Conservation (phyloP, 2,113 vertebrate genomes). For the Lagopus leucura region DNA sequence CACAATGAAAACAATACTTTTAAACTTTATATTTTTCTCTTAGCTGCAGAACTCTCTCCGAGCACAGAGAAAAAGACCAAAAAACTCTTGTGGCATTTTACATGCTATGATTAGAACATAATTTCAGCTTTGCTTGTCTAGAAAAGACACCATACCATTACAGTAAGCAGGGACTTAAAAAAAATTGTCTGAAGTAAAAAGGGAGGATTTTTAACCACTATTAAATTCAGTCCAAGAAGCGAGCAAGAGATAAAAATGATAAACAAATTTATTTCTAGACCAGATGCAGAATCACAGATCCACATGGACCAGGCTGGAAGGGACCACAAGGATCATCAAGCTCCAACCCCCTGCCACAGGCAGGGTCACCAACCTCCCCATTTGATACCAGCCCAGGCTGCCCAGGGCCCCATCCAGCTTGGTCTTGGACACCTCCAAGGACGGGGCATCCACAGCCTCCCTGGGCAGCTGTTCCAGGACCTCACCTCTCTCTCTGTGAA, state of each 20-base stretch:
- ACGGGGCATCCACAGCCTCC: too few species aligned
- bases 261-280: not conserved
- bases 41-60: not conserved
- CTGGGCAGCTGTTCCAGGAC: too few species aligned
- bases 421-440: too few species aligned
- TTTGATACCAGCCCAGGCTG: too few species aligned
- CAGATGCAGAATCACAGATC: not conserved
- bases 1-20: not conserved
- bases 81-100: not conserved
- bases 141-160: not conserved
- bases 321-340: too few species aligned
- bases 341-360: too few species aligned
- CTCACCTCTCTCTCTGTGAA: too few species aligned
- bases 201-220: not conserved
- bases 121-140: conserved; percentile 6
- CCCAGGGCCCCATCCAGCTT: too few species aligned
- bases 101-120: conserved; percentile 5
- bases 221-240: not conserved
- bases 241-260: not conserved
- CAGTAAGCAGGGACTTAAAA: not conserved
- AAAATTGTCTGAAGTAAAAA: not conserved
- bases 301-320: too few species aligned
- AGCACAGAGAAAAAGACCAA: not conserved
- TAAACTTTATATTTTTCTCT: not conserved
- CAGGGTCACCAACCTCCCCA: too few species aligned